Conservation (phyloP, 2,113 vertebrate genomes). For the Melanerpes aurifrons region DNA sequence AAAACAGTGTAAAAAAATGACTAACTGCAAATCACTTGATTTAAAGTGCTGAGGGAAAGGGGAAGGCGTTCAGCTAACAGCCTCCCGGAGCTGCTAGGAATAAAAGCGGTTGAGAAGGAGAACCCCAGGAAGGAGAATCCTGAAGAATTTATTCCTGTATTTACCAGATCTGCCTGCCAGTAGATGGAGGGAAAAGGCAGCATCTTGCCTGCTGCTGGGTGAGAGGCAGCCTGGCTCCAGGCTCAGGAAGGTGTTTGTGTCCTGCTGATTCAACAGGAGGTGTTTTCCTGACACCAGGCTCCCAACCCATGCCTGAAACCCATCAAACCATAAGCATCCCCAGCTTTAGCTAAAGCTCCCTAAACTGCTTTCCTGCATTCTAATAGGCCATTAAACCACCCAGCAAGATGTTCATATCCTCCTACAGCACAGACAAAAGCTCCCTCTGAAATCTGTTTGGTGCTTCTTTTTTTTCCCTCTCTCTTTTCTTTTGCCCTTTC, state of each 20-base stretch:
- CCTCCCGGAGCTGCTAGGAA: not conserved
- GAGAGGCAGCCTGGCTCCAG: not conserved
- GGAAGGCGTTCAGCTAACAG: not conserved
- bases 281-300: accelerated
- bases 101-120: conserved; percentile 10
- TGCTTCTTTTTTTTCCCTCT: not conserved
- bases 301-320: not conserved
- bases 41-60: conserved; percentile 28
- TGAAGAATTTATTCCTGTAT: not conserved
- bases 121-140: conserved; percentile 28
- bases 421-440: not conserved
- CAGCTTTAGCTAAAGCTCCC: not conserved
- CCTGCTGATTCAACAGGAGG: not conserved
- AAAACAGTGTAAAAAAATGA: conserved; percentile 36
- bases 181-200: not conserved
- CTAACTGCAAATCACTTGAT: conserved; percentile 20
- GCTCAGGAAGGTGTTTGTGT: not conserved
- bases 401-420: not conserved
- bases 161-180: not conserved
- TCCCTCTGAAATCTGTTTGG: not conserved
- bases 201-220: not conserved
- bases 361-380: not conserved
- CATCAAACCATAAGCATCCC: not conserved
- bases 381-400: not conserved
- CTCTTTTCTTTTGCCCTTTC: not conserved